Base-by-base conservation (phyloP, 2,888 invertebrate species). In the Drosophila bunnanda region DNA sequence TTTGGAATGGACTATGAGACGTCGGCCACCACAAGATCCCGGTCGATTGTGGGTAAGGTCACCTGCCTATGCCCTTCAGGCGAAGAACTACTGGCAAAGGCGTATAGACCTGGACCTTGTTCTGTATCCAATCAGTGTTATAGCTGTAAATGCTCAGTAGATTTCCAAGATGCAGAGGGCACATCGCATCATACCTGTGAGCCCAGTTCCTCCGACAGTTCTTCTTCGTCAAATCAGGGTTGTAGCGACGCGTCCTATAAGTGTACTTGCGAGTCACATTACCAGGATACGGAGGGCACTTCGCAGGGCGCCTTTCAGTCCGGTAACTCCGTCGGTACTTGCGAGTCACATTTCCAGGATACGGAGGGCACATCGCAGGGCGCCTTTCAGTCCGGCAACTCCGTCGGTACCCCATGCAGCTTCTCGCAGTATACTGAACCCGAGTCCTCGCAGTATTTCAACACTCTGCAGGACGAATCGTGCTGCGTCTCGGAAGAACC, bases 21-120 rank as follows among this genome's bases (percentile, higher is more conserved):
- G 1, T 86, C 82, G 7, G 83, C 36, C 22, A 67, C 72, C 15
- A 54, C 76, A 0, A 58, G 87, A 3, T 83, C 83, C 5, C 87
- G 53, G 13, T 88, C 89, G 4, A 58, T 83, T 5, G 68, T 83
- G 61, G 82, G 56, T n/a, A 76, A 86, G 30, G 60, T 83, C 1
- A 83, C 84, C 8, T 86, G 89, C 9, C 69, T 83, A 13, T 88
- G 87, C 36, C 54, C 58, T 3, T 62, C 84, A 6, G 38, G 34
- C 9, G 58, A 77, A 13, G 2, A 34, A 22, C 0, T 20, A 1
- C 1, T 2, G 9, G 20, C 20, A 5, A n/a, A 46, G 50, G 7
- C 44, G 69, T 4, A 50, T 59, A 8, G 5, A 28, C 15, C 7
- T 3, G 12, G 7, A 13, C 3, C 43, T 8, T 22, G n/a, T 12